phyloP scores from a whole-genome alignment of 2,113 vertebrate genomes.

The Cyphomyrus plagiostoma region DNA sequence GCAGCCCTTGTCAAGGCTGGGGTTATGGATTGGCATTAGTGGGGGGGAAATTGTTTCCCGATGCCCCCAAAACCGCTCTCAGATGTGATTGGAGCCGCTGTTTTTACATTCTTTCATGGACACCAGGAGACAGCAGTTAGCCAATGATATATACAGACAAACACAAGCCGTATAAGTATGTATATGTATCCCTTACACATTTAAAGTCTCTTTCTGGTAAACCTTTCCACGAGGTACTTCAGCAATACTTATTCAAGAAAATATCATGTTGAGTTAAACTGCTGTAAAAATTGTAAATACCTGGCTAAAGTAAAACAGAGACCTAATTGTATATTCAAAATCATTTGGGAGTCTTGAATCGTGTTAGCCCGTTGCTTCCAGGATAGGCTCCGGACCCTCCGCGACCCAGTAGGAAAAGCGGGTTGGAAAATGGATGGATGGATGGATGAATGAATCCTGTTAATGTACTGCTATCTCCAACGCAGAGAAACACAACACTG shows the following conservation, averaged over 20 bases:
- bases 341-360: background rate
- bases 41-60: constrained; percentile 43
- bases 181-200: background rate
- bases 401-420: too few relatives aligned
- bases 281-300: background rate
- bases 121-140: background rate
- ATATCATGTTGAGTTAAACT: background rate
- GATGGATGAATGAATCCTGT: background rate
- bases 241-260: background rate
- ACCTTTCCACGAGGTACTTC: background rate
- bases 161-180: background rate
- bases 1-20: constrained; percentile 41
- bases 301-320: background rate
- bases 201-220: background rate
- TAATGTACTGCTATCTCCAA: background rate
- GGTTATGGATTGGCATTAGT: constrained; percentile 47
- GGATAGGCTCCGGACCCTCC: too few relatives aligned
- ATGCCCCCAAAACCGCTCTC: constrained; percentile 36
- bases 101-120: constrained; percentile 14
- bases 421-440: too few relatives aligned
- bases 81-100: constrained; percentile 29
- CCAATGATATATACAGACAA: background rate
- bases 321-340: background rate
- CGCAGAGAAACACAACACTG: constrained; percentile 8
- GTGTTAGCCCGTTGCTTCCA: background rate